phyloP scores from a whole-genome alignment of 2,113 vertebrate species.

The Calyptommatus sinebrachiatus region DNA sequence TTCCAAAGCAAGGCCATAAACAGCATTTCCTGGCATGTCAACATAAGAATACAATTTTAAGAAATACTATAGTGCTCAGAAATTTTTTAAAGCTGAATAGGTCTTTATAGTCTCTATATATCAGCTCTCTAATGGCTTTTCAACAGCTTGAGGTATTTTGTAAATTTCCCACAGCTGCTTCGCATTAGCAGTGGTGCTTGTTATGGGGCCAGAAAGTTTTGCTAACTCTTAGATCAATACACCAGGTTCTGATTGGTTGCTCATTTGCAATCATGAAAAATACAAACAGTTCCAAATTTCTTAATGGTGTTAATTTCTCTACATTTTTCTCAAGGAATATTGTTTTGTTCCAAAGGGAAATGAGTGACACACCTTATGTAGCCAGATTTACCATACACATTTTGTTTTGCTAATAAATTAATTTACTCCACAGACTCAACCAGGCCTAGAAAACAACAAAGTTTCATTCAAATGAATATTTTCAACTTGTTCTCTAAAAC shows the following conservation, averaged over 20 bases:
- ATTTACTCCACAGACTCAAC: not conserved
- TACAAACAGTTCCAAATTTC: not conserved
- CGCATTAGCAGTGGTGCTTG: slow-evolving; percentile 69
- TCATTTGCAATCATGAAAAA: slow-evolving; percentile 30
- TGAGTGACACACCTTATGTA: not conserved
- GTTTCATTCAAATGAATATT: not conserved
- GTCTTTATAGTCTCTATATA: slow-evolving; percentile 79
- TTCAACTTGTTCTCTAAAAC: not conserved
- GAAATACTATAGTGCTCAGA: slow-evolving; percentile 73
- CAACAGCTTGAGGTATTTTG: slow-evolving; percentile 75
- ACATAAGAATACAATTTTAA: slow-evolving; percentile 69
- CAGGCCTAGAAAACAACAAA: not conserved
- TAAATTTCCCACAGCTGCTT: slow-evolving; percentile 78
- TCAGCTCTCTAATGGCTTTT: slow-evolving; percentile 78
- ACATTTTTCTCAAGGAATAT: not conserved
- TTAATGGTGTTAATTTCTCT: slow-evolving; percentile 6
- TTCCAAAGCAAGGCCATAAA: slow-evolving; percentile 65
- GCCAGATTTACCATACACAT: too few species aligned
- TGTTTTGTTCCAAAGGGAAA: not conserved
- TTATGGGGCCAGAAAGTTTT: slow-evolving; percentile 66
- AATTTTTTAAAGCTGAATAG: slow-evolving; percentile 72
- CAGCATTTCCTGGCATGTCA: slow-evolving; percentile 70
- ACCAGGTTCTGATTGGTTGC: slow-evolving; percentile 49
- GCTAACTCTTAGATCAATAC: slow-evolving; percentile 63
- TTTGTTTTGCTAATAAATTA: not conserved